A percentile compares a stretch with the other conserved stretches of the same genome.
Conservation (phyloP, 1,140 invertebrate species). For the Lysiphlebus fabarum region DNA sequence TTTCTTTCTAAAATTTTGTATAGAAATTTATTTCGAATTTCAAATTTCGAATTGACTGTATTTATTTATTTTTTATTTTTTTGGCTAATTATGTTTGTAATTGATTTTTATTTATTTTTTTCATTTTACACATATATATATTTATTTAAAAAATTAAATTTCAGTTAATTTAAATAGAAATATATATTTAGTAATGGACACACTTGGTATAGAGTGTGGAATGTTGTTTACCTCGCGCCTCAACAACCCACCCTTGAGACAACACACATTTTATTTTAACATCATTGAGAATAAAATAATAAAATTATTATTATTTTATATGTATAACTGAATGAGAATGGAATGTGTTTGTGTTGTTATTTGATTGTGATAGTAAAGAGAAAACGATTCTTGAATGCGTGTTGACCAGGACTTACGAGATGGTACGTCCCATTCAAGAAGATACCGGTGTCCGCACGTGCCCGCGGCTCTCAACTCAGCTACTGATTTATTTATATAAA, state of each 20-base stretch:
- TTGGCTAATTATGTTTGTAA: background rate
- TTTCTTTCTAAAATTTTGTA: no score
- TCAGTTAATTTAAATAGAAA: no score
- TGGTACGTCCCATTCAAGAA: conserved; percentile 44
- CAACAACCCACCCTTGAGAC: conserved; percentile 23
- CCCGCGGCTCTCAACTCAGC: conserved; percentile 47
- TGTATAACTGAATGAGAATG: background rate
- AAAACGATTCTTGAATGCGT: conserved; percentile 5
- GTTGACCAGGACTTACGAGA: conserved; percentile 14
- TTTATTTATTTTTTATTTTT: no score
- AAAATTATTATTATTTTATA: background rate
- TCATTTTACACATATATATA: no score
- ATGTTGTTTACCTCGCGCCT: conserved; percentile 49
- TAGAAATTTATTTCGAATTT: no score
- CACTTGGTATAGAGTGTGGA: conserved; percentile 32
- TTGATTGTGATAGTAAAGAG: conserved; percentile 9
- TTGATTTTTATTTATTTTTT: no score
- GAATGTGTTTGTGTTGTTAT: background rate
- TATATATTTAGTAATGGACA: no score
- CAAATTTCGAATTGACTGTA: no score
- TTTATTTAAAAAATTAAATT: no score
- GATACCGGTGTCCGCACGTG: conserved; percentile 41
- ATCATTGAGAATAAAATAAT: background rate
- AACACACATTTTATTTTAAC: background rate
- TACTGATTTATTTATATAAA: conserved; percentile 29